A percentile compares a stretch with the other conserved stretches of the same genome.
phyloP scores from a whole-genome alignment of 2,113 vertebrate species.

The Opisthocomus hoazin region DNA sequence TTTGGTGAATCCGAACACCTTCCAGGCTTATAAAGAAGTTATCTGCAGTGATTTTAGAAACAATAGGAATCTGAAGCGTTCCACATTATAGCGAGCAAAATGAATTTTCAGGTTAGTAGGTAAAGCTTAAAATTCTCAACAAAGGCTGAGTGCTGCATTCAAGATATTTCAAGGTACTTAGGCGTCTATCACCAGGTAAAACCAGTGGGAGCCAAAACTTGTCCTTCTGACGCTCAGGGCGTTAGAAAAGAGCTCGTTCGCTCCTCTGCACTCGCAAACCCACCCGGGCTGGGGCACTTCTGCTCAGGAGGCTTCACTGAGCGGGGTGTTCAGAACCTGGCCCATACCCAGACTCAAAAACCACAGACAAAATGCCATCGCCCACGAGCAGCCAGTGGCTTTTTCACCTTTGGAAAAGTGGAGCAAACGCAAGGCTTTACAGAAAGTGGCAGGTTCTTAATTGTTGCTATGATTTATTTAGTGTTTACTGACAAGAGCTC shows the following conservation, averaged over 20 bases:
- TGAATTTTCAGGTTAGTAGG: neutral
- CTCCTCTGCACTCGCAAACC: neutral
- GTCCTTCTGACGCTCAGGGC: neutral
- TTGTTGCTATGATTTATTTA: constrained; percentile 22
- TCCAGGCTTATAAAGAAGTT: neutral
- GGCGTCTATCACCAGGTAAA: neutral
- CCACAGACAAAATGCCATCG: neutral
- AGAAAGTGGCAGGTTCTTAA: neutral
- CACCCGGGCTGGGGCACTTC: neutral
- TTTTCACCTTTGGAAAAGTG: neutral
- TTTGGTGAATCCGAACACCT: neutral
- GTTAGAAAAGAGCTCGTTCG: neutral
- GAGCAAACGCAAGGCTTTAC: neutral
- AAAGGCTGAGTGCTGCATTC: neutral
- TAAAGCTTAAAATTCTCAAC: neutral
- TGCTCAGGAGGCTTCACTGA: neutral
- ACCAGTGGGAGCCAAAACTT: neutral
- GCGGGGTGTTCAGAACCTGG: fast-evolving
- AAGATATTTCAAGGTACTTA: neutral
- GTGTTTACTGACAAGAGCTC: neutral
- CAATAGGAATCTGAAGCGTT: neutral
- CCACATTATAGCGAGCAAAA: neutral
- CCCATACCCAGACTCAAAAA: fast-evolving
- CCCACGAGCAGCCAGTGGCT: neutral
- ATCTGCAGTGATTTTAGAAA: neutral